Evolutionary conservation across 2,113 vertebrate species (phyloP), one percentile per base, ranked within the genome.

Genomic region (Pollachius pollachius): DNA sequence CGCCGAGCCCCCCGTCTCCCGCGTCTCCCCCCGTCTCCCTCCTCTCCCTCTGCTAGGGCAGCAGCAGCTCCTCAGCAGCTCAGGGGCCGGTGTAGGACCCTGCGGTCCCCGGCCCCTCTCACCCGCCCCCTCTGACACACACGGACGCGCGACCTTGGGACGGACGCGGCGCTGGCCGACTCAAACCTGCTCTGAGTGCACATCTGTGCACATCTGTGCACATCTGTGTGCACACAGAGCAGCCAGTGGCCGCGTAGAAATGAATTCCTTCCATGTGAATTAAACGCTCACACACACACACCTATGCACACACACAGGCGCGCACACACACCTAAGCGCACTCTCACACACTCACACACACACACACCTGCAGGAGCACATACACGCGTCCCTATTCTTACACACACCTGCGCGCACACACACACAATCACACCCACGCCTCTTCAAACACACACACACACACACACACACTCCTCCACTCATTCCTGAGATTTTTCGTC

Each of bases 121-220:
- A 21, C 71, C 62, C 68, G 41, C 52, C 77, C 68, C 37, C 61
- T 79, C 79, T 85, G 81, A 85, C 85, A 89, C 70, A 85, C 79
- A 87, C 85, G 85, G 62, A 69, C 68, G 70, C 80, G 64, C 87
- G 89, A 90, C 87, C 88, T 90, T 90, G 85, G 84, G 62, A 80
- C 76, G 71, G 59, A 69, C 30, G 30, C 72, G 72, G 69, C 64
- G 67, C 17, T 15, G 30, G 74, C 83, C 67, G 68, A 25, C 4
- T 3, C 25, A 27, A 6, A 62, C 58, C 76, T 77, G 56, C 70
- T 69, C 61, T 27, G 25, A 27, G 23, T 4, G 17, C n/a, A 19
- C 37, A 23, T 21, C 21, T 48, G 21, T 30, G n/a, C n/a, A n/a
- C n/a, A n/a, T n/a, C n/a, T n/a, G 56, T 15, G 34, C 52, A 18